A percentile compares a stretch with the other conserved stretches of the same genome.
These are phyloP conservation scores for Saimiri boliviensis DNA, from an alignment of 2,113 vertebrate genomes.

Conservation along the genomic window DNA sequence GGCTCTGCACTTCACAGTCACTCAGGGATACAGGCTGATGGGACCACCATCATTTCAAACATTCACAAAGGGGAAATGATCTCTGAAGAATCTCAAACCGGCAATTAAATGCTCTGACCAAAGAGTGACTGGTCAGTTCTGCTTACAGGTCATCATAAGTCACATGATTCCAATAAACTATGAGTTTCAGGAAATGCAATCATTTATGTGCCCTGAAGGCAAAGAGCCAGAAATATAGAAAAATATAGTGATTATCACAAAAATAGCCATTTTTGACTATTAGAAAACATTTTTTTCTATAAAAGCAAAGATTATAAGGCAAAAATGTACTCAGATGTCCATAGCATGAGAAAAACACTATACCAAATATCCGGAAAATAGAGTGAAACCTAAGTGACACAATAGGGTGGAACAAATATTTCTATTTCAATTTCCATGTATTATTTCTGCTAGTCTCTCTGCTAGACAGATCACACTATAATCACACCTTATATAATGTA, in stretches of 20 bases:
- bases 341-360: neutral
- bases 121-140: neutral
- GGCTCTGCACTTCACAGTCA: neutral
- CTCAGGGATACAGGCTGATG: neutral
- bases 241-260: neutral
- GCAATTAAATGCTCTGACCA: neutral
- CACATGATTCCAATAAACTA: neutral
- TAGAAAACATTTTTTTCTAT: neutral
- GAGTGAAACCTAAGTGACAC: neutral
- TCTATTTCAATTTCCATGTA: neutral
- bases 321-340: neutral
- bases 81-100: neutral
- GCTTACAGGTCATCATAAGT: neutral
- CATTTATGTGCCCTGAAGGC: neutral
- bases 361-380: neutral
- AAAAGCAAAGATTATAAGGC: neutral
- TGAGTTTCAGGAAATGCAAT: neutral
- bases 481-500: conserved; percentile 20
- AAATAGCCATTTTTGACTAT: neutral
- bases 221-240: neutral
- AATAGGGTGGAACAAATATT: neutral
- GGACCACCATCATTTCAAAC: conserved; percentile 1
- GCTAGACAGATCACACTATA: conserved; percentile 16
- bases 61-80: neutral
- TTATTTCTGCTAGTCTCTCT: neutral